Evolutionary conservation across 2,113 vertebrate genomes (phyloP), one percentile per base, ranked within the genome.

Genomic region (Chaenocephalus aceratus): DNA sequence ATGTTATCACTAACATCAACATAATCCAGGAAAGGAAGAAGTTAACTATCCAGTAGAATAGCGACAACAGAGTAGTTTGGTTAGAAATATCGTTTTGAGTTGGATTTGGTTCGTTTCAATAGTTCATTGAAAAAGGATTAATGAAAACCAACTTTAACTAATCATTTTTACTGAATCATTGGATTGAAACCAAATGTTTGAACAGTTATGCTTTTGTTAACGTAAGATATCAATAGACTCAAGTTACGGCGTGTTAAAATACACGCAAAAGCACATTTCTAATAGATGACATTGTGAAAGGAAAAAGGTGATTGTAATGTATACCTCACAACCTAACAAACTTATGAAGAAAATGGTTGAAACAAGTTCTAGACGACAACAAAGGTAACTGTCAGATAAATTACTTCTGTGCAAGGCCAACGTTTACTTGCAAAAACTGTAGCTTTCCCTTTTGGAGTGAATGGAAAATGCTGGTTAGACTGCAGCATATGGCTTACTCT

Each of bases 401-500:
- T 6, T 3, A 30, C 58, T 9, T 15, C 5, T 1, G 10, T n/a
- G 26, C 5, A 36, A 64, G n/a, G 12, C 1, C 36, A 41, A 41
- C 13, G 49, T 49, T 10, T 3, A 10, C 45, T 57, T 76, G 5
- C 26, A 36, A 61, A 68, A 30, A 69, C 30, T 59, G 21, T 10
- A 15, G 26, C 44, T 26, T 13, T 1, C 4, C 14, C 34, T 8
- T 0, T 74, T 26, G 16, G 3, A 48, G 14, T 52, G 18, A 73
- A 59, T 11, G 7, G 30, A 26, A n/a, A 56, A 34, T n/a, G 51
- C n/a, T 72, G 49, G 77, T 70, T 82, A 80, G 34, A 61, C 26
- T 36, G 41, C 15, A 67, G n/a, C 21, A 12, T 57, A 36, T n/a
- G 46, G 45, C 34, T 21, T n/a, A 10, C 6, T 63, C 21, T 15